Percentiles rank a stretch among this genome's conserved stretches.
phyloP scores from a whole-genome alignment of 2,797 vertebrate genomes.

The Xerus rutilus region DNA sequence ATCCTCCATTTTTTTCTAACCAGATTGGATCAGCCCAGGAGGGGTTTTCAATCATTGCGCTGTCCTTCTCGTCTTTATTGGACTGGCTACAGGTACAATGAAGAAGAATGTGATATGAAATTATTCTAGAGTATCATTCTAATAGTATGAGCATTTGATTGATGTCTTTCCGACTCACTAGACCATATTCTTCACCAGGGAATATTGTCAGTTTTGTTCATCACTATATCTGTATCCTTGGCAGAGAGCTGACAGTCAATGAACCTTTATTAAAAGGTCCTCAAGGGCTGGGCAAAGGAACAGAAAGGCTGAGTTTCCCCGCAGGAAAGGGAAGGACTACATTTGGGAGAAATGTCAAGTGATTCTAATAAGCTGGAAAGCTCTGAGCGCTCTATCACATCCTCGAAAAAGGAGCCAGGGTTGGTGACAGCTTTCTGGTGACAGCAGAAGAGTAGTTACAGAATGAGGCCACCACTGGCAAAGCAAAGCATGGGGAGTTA shows the following conservation, averaged over 20 bases:
- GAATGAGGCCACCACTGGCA: not conserved
- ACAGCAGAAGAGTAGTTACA: not conserved
- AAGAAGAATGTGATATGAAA: no score
- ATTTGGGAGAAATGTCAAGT: not conserved
- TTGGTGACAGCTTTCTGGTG: not conserved
- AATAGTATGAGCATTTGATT: not conserved
- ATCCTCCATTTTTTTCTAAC: not conserved
- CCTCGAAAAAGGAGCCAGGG: not conserved
- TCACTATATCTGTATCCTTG: not conserved
- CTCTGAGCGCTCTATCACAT: not conserved
- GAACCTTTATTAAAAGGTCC: not conserved
- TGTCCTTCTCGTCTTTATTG: not conserved
- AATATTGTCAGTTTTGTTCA: conserved; percentile 9
- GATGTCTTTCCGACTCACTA: not conserved
- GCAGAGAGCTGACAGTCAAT: not conserved
- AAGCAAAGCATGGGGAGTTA: not conserved
- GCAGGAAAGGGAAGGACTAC: not conserved
- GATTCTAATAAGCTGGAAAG: not conserved
- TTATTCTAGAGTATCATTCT: not conserved
- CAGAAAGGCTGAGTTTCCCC: not conserved
- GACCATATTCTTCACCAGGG: not conserved
- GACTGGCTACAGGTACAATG: not conserved
- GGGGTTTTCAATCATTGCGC: not conserved
- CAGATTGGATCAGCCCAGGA: not conserved
- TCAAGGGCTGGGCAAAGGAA: not conserved